phyloP scores from a whole-genome alignment of 2,797 vertebrate species.

The Bufotes viridis region DNA sequence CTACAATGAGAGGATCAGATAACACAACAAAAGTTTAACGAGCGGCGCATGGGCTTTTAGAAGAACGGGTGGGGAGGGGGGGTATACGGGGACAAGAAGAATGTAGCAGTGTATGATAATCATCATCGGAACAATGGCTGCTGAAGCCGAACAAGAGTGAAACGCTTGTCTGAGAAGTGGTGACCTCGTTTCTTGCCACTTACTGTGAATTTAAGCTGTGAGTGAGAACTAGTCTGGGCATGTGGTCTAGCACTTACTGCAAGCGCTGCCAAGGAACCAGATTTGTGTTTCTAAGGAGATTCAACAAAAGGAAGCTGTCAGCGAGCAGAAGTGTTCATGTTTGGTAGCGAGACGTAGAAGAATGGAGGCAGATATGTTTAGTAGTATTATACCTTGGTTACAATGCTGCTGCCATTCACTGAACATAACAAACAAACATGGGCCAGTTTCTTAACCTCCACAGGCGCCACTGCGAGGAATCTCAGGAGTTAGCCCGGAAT shows the following conservation, averaged over 20 bases:
- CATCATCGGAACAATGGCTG: constrained; percentile 68
- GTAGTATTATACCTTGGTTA: constrained; percentile 71
- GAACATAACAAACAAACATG: constrained; percentile 70
- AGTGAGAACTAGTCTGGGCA: constrained; percentile 81
- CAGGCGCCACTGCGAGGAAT: constrained; percentile 50
- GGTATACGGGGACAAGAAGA: not conserved
- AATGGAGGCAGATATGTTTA: constrained; percentile 63
- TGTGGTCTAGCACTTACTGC: constrained; percentile 76
- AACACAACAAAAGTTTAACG: constrained; percentile 39
- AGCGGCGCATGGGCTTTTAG: not conserved
- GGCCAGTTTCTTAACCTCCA: constrained; percentile 49
- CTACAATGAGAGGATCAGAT: constrained; percentile 25
- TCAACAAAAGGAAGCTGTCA: constrained; percentile 79
- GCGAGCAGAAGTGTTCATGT: constrained; percentile 69
- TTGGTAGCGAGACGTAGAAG: constrained; percentile 65
- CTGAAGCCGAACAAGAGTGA: constrained; percentile 72
- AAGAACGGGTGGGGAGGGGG: not conserved
- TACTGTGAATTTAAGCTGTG: constrained; percentile 83
- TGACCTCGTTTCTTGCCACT: constrained; percentile 82
- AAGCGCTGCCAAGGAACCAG: constrained; percentile 77
- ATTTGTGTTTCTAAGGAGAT: constrained; percentile 85
- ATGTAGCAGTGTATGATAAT: constrained; percentile 65
- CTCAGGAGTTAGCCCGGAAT: constrained; percentile 65
- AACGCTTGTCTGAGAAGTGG: constrained; percentile 74
- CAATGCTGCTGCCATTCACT: constrained; percentile 65